These are phyloP conservation scores for Oconnorella tubifera DNA, from an alignment of 2,888 invertebrate genomes.

Conservation along the genomic window DNA sequence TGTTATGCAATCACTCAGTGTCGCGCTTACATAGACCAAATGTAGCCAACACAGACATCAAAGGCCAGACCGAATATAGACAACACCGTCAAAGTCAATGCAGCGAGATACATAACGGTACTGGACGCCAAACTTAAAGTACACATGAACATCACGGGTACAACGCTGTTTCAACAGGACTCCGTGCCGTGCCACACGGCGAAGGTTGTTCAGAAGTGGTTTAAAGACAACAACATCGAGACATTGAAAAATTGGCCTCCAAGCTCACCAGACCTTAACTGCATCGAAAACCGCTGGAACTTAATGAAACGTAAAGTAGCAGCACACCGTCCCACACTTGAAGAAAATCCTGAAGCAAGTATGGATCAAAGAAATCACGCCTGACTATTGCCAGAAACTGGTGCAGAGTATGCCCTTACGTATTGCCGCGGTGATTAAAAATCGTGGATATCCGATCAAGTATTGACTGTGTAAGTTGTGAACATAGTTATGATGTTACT, in stretches of 20 bases:
- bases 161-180: background rate
- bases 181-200: background rate
- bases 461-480: too few relatives aligned
- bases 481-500: too few relatives aligned
- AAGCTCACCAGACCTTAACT: background rate
- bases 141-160: background rate
- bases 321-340: background rate
- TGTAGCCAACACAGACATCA: too few relatives aligned
- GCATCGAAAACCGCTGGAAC: background rate
- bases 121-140: background rate
- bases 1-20: too few relatives aligned
- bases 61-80: too few relatives aligned
- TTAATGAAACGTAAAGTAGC: background rate
- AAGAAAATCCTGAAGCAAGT: too few relatives aligned
- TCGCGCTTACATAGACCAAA: too few relatives aligned
- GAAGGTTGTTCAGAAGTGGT: background rate
- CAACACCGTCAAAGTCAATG: background rate
- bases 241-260: background rate
- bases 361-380: too few relatives aligned
- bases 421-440: too few relatives aligned
- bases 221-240: background rate
- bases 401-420: too few relatives aligned
- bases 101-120: background rate
- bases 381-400: too few relatives aligned
- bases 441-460: too few relatives aligned